Evolutionary conservation across 1,140 invertebrate genomes (phyloP).

Genomic region (Zaprionus kolodkinae): DNA sequence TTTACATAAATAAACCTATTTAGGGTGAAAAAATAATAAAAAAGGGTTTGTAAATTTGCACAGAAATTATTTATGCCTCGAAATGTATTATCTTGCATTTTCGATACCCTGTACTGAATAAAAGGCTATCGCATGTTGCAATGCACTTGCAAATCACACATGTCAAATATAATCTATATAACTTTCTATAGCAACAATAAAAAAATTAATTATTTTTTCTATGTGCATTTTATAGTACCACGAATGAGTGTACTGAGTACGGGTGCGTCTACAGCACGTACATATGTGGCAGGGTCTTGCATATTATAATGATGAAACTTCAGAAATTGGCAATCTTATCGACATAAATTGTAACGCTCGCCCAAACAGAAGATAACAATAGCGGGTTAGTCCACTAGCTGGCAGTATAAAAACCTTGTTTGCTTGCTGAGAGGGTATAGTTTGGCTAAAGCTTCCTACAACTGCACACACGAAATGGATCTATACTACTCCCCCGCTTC

Average conservation of each 20-base stretch:
- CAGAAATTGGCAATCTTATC: background rate
- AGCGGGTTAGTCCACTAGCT: background rate
- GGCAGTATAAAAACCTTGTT: background rate
- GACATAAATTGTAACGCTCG: background rate
- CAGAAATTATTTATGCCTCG: too few species aligned
- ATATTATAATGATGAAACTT: background rate
- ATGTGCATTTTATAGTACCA: background rate
- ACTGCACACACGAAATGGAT: conserved; percentile 32
- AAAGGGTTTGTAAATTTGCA: too few species aligned
- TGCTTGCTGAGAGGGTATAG: background rate
- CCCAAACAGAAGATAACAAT: background rate
- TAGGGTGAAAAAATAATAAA: too few species aligned
- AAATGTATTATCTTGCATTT: too few species aligned
- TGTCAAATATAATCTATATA: background rate
- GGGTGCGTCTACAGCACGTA: background rate
- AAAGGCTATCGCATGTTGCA: background rate
- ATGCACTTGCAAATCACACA: background rate
- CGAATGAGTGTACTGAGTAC: background rate
- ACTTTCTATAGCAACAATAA: background rate
- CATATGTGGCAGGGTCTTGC: background rate
- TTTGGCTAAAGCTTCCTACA: background rate
- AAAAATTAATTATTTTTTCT: background rate
- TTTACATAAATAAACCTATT: too few species aligned
- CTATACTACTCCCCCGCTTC: conserved; percentile 44
- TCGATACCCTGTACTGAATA: background rate